These are phyloP conservation scores for Mycogona germanica DNA, from an alignment of 2,888 invertebrate genomes.

Conservation along the genomic window DNA sequence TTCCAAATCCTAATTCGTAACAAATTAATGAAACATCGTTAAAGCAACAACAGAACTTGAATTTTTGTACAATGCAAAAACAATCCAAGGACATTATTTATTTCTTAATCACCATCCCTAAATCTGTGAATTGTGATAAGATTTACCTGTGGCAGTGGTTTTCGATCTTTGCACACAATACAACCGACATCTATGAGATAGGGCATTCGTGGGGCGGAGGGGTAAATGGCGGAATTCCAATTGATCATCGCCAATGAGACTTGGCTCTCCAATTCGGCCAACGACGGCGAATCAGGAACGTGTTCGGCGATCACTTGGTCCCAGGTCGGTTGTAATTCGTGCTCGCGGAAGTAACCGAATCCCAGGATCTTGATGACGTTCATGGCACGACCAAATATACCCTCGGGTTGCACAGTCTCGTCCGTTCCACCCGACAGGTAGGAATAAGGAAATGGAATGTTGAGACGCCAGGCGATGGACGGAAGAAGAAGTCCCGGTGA, in stretches of 20 bases:
- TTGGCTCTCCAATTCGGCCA: constrained; percentile 4
- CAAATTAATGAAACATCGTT: constrained; percentile 24
- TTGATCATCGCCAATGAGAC: constrained; percentile 59
- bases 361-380: too few species aligned
- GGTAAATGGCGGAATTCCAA: constrained; percentile 62
- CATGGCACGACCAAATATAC: too few species aligned
- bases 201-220: constrained; percentile 61
- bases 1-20: constrained; percentile 1
- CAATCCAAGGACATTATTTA: too few species aligned
- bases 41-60: neutral
- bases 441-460: neutral
- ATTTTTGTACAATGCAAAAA: neutral
- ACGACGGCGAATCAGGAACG: neutral
- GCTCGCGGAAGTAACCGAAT: too few species aligned
- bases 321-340: too few species aligned
- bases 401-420: too few species aligned
- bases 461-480: neutral
- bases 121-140: too few species aligned
- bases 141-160: constrained; percentile 49
- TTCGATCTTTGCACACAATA: constrained; percentile 58
- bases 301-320: constrained; percentile 1
- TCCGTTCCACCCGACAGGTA: too few species aligned
- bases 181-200: constrained; percentile 76
- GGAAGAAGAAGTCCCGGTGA: neutral
- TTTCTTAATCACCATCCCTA: too few species aligned